Conservation (phyloP, 2,888 invertebrate species). For the Geophilus truncorum region DNA sequence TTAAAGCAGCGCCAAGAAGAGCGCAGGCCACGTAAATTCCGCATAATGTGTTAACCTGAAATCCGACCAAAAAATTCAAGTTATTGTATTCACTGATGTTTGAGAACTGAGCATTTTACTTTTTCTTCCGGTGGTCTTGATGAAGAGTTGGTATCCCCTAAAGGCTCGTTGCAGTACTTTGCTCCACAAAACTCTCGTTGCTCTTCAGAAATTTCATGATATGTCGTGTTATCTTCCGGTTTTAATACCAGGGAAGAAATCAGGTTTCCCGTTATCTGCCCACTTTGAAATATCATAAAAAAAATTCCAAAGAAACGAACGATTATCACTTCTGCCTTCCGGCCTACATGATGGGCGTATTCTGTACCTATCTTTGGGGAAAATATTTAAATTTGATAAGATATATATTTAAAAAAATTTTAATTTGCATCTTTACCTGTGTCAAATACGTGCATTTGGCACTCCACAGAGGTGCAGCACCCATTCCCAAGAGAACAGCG, state of each 20-base stretch:
- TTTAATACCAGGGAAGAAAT: conserved; percentile 64
- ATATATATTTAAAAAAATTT: background rate
- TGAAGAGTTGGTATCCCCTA: background rate
- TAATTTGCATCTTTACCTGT: conserved; percentile 38
- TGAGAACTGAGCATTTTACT: background rate
- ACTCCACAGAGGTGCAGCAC: conserved; percentile 97
- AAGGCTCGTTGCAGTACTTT: conserved; percentile 36
- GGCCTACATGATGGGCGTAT: conserved; percentile 39
- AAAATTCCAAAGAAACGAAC: conserved; percentile 98
- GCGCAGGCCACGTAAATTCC: conserved; percentile 85
- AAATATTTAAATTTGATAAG: too few relatives aligned
- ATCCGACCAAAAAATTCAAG: background rate
- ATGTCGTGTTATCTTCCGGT: conserved; percentile 35
- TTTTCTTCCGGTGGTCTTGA: background rate
- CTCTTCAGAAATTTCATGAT: background rate
- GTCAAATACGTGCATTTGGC: conserved; percentile 97
- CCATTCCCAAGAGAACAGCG: conserved; percentile 87
- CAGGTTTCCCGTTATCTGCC: conserved; percentile 93
- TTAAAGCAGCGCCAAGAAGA: conserved; percentile 74
- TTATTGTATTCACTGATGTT: too few relatives aligned
- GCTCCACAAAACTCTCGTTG: conserved; percentile 36
- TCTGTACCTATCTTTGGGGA: conserved; percentile 26
- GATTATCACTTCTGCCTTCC: conserved; percentile 76
- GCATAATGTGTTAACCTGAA: conserved; percentile 76
- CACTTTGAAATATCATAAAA: conserved; percentile 95